A percentile compares a stretch with the other conserved stretches of the same genome.
These are phyloP conservation scores for Peromyscus nudipes DNA, from an alignment of 2,797 vertebrate species.

Conservation along the genomic window DNA sequence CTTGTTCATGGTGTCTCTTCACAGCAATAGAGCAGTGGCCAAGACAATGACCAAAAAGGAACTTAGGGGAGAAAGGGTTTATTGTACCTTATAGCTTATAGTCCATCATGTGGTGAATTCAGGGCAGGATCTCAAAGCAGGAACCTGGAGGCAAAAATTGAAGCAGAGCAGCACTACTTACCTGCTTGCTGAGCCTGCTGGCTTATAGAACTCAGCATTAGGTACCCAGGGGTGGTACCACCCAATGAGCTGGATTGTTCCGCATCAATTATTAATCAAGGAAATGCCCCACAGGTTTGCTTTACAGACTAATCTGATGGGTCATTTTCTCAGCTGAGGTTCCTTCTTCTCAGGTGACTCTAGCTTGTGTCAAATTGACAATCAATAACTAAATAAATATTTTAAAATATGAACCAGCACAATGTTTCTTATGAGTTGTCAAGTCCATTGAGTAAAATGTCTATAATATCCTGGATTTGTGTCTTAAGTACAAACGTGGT, in stretches of 20 bases:
- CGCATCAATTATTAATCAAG: not conserved
- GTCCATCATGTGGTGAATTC: not conserved
- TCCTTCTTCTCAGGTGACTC: not conserved
- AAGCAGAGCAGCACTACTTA: not conserved
- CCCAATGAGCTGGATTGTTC: not conserved
- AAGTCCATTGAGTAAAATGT: slow-evolving; percentile 19
- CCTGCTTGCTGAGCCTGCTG: too few species aligned
- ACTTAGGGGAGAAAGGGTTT: not conserved
- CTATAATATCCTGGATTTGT: not conserved
- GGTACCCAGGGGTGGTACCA: not conserved
- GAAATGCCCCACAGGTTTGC: not conserved
- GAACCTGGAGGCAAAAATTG: not conserved
- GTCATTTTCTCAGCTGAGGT: not conserved
- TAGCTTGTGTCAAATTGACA: not conserved
- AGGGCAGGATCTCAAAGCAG: not conserved
- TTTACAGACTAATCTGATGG: not conserved
- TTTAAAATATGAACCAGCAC: not conserved
- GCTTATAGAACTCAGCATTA: not conserved
- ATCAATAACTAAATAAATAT: not conserved
- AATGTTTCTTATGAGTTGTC: not conserved
- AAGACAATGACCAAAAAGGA: not conserved
- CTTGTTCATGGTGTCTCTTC: not conserved
- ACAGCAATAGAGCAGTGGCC: not conserved
- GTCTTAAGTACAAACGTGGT: not conserved
- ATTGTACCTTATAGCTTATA: not conserved